Base-by-base conservation (phyloP, 2,888 invertebrate genomes). In the Cybosia mesomella region DNA sequence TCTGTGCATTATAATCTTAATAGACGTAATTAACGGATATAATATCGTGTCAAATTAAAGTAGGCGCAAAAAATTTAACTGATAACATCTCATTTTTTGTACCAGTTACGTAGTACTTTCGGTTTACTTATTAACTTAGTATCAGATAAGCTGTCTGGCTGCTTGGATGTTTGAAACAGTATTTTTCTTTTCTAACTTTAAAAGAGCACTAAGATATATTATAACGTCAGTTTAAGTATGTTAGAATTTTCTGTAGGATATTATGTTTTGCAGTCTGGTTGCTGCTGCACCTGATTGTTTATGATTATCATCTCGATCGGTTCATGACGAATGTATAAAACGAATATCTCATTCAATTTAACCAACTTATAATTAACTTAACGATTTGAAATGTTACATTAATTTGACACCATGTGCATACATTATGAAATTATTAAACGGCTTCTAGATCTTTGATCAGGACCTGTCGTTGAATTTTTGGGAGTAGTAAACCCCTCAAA, bases 11-110 rank as follows among this genome's bases (percentile, higher is more conserved):
- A 58, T 2, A 36, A 63, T 67, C 67, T 59, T 58, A 61, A 65
- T 65, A 59, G 39, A 64, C 49, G 49, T 67, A 60, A 43, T 70
- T 54, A n/a, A 61, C 39, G 58, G 28, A 66, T 68, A 39, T 60
- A 24, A 39, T 54, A 53, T 68, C 61, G 66, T 34, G 58, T 55
- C 22, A 39, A 24, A 55, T 64, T 55, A 39, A 34, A 39, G 49
- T 68, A 75, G 36, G 32, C 22, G 11, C 36, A 34, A 64, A 49
- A 43, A 60, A 15, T 32, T 15, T 28, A 49, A 68, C 57, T 53
- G 62, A 54, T 62, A 62, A 34, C 10, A 15, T 15, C 32, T 15
- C 21, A 18, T 28, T 24, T 43, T 39, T 18, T 58, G 9, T 57
- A 57, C 32, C 28, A 32, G 28, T 34, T 32, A n/a, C 4, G 58